Base-by-base conservation (phyloP, 2,113 vertebrate genomes). In the Circaetus cinerascens region DNA sequence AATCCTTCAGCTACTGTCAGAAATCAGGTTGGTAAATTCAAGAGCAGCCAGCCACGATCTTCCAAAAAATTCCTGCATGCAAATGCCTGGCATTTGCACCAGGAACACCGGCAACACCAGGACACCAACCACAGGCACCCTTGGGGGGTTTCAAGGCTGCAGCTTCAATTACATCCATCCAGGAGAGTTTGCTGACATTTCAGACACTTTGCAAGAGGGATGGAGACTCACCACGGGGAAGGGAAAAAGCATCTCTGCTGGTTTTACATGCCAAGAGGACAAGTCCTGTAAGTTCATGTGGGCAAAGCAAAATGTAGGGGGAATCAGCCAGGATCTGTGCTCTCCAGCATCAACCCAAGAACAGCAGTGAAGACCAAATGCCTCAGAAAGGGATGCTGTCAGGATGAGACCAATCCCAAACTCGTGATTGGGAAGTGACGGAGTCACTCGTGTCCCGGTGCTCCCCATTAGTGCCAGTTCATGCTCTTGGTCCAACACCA, bases 261-360 rank as follows among this genome's bases (percentile, higher is more conserved):
- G 60, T 13, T 86, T 86, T 34, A 34, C 2, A 25, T 1, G 6
- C 34, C 13, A 32, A 55, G 41, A 38, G 14, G 18, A 48, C 1
- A 26, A 76, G 26, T 2, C 8, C 3, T 4, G 29, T 18, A 14
- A 1, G 5, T 32, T n/a, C 20, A 41, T 0, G 3, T 0, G 5
- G 36, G 29, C 22, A 67, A 76, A 68, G 30, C 11, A 66, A 78
- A 71, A 29, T 0, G 0, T 0, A 3, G 9, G 0, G 0, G 34
- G n/a, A 63, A 40, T 19, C 21, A 5, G 4, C 1, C 17, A 30
- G 43, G 75, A 26, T 60, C 50, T 46, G 38, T 14, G 12, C 3
- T 75, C 41, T 41, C 76, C 74, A 74, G 34, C 55, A 55, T 9
- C 27, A 38, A 15, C 9, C 21, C 41, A 71, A 46, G 10, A 67